Evolutionary conservation across 2,888 invertebrate species (phyloP).

Genomic region (Limnephilus rhombicus): DNA sequence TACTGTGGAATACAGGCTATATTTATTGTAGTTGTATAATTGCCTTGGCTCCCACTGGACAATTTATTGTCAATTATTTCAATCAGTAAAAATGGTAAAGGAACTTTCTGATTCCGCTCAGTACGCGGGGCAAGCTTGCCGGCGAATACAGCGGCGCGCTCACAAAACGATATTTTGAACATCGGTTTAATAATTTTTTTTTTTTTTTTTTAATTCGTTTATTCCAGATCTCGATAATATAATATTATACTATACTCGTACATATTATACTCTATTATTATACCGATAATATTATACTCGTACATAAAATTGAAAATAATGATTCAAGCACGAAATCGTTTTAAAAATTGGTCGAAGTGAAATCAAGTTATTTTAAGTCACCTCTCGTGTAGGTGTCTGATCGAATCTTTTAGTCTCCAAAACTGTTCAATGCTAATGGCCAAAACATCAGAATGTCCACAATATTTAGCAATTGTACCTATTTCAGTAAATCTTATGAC

Average conservation of each 20-base stretch:
- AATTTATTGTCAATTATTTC: constrained; percentile 1
- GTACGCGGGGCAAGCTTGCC: not conserved
- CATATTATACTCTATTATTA: too few relatives aligned
- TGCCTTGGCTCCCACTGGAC: not conserved
- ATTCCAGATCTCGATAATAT: too few relatives aligned
- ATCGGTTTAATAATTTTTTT: too few relatives aligned
- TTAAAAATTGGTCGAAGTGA: not conserved
- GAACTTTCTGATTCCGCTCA: constrained; percentile 1
- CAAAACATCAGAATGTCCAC: not conserved
- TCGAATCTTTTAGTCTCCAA: too few relatives aligned
- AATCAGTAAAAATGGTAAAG: constrained; percentile 1
- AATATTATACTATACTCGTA: too few relatives aligned
- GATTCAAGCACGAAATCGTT: too few relatives aligned
- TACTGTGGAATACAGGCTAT: not conserved
- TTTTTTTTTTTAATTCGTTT: too few relatives aligned
- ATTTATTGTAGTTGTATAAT: not conserved
- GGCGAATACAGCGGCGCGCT: not conserved
- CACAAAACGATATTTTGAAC: not conserved
- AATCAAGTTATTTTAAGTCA: not conserved
- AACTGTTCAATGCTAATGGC: too few relatives aligned
- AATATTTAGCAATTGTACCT: not conserved
- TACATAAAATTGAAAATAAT: too few relatives aligned
- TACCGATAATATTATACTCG: too few relatives aligned
- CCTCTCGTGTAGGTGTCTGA: too few relatives aligned
- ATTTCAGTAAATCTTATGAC: not conserved